Evolutionary conservation across 2,113 vertebrate species (phyloP).

Genomic region (Mellivora capensis): DNA sequence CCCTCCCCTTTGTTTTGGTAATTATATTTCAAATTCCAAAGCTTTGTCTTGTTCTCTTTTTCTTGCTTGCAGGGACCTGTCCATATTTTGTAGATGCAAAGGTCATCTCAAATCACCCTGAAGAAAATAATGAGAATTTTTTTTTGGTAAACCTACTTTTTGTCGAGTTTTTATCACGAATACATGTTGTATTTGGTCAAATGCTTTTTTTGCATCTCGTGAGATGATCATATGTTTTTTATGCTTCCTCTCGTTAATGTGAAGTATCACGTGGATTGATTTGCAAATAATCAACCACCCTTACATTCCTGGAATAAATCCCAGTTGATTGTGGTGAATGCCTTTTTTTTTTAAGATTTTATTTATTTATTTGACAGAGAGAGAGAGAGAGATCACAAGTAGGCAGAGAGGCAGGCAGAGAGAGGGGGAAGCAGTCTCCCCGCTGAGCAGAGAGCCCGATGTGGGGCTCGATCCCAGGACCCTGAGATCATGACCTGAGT

Average conservation of each 20-base stretch:
- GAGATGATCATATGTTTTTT: background rate
- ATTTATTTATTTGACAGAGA: too few species aligned
- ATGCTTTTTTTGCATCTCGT: background rate
- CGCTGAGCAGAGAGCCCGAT: too few species aligned
- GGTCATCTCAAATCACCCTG: background rate
- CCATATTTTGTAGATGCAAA: conserved; percentile 31
- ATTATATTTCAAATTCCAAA: conserved; percentile 14
- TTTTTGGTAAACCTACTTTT: background rate
- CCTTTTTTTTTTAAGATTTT: too few species aligned
- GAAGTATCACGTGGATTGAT: background rate
- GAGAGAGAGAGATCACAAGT: too few species aligned
- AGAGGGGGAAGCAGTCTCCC: too few species aligned
- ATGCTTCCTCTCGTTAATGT: background rate
- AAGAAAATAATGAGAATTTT: conserved; percentile 1
- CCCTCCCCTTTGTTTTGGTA: conserved; percentile 9
- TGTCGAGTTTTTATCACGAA: background rate
- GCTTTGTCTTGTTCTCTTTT: background rate
- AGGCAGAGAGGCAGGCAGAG: too few species aligned
- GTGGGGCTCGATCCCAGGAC: too few species aligned
- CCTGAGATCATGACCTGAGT: too few species aligned
- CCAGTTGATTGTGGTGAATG: too few species aligned
- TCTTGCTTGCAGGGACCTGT: background rate
- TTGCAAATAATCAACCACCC: background rate
- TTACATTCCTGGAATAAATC: background rate
- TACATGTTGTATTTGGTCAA: background rate